phyloP scores from a whole-genome alignment of 1,140 invertebrate genomes.

The Proctacanthus coquilletti region DNA sequence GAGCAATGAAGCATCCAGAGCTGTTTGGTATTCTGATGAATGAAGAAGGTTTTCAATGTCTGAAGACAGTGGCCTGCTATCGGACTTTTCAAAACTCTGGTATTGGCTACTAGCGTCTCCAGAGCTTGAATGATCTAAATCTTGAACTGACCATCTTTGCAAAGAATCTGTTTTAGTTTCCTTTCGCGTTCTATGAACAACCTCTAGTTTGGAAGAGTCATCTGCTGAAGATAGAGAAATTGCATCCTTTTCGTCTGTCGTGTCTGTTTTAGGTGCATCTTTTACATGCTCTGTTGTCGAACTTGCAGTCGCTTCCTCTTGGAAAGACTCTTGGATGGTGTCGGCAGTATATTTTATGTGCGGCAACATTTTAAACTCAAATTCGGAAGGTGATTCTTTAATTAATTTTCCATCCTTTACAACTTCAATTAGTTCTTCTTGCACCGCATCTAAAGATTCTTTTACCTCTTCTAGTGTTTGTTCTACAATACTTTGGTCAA shows the following conservation, averaged over 20 bases:
- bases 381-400: slow-evolving; percentile 55
- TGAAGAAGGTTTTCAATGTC: slow-evolving; percentile 64
- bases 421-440: slow-evolving; percentile 40
- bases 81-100: slow-evolving; percentile 70
- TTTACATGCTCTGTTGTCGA: slow-evolving; percentile 12
- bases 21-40: slow-evolving; percentile 79
- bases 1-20: slow-evolving; percentile 53
- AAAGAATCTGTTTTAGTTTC: slow-evolving; percentile 31
- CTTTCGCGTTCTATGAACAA: slow-evolving; percentile 35
- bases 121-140: slow-evolving; percentile 71
- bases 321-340: slow-evolving; percentile 26
- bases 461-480: slow-evolving; percentile 53
- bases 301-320: slow-evolving; percentile 18
- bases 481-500: slow-evolving; percentile 31
- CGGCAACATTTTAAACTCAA: slow-evolving; percentile 42
- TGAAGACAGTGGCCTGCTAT: slow-evolving; percentile 71
- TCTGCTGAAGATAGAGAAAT: slow-evolving; percentile 14
- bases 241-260: slow-evolving; percentile 17
- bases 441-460: slow-evolving; percentile 45
- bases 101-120: slow-evolving; percentile 76
- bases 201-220: slow-evolving; percentile 30
- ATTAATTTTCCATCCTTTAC: slow-evolving; percentile 31
- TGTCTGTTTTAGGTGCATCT: slow-evolving; percentile 13
- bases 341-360: slow-evolving; percentile 5
- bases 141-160: slow-evolving; percentile 46